phyloP scores from a whole-genome alignment of 2,113 vertebrate genomes.

The Anguilla rostrata region DNA sequence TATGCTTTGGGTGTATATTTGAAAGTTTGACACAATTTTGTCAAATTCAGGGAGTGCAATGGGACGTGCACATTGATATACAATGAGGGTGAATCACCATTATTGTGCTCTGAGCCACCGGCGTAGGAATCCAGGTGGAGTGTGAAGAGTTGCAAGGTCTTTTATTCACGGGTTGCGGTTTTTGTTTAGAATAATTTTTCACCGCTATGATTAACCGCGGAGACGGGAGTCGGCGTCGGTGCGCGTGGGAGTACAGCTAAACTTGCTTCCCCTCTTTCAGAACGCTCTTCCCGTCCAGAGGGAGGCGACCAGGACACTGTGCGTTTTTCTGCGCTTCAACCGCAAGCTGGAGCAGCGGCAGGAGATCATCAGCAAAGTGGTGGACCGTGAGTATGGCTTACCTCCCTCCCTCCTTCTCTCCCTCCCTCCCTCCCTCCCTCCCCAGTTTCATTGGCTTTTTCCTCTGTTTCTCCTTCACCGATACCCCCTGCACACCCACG shows the following conservation, averaged over 20 bases:
- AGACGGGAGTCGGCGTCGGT: not conserved
- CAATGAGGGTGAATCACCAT: not conserved
- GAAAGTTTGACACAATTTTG: not conserved
- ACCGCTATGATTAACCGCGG: not conserved
- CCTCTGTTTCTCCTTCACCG: not conserved
- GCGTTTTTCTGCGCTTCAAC: constrained; percentile 87
- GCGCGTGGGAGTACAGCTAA: not conserved
- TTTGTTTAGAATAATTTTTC: constrained; percentile 6
- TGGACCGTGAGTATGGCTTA: constrained; percentile 76
- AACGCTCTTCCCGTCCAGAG: constrained; percentile 91
- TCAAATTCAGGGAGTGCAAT: not conserved
- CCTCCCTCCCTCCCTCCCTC: not conserved
- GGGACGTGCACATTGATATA: not conserved
- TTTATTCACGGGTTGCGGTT: not conserved
- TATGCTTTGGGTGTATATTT: not conserved
- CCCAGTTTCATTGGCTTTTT: no score
- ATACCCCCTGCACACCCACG: not conserved
- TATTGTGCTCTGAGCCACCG: not conserved
- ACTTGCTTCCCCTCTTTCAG: constrained; percentile 61
- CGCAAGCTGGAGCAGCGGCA: constrained; percentile 91
- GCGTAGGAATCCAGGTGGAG: not conserved
- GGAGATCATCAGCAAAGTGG: constrained; percentile 87
- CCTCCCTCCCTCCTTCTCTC: not conserved
- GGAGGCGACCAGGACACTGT: constrained; percentile 88
- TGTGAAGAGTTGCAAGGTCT: not conserved